Evolutionary conservation across 2,113 vertebrate genomes (phyloP).

Genomic region (Prunella fulvescens): DNA sequence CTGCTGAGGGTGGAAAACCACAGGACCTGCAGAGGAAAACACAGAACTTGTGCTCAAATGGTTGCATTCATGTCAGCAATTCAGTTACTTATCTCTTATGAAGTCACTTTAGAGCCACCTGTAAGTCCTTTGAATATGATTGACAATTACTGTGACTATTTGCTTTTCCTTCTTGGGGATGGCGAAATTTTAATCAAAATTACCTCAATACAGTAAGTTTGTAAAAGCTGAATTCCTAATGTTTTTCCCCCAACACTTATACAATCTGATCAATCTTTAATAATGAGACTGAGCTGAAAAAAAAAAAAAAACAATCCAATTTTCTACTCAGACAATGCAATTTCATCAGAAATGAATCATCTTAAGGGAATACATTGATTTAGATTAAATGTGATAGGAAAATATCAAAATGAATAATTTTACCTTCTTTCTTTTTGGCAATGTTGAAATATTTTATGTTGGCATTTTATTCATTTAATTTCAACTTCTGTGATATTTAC

Average conservation of each 20-base stretch:
- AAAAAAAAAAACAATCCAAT: neutral
- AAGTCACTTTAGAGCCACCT: neutral
- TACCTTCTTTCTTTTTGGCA: neutral
- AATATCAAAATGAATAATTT: constrained; percentile 48
- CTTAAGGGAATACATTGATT: constrained; percentile 42
- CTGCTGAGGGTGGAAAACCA: neutral
- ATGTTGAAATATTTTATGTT: constrained; percentile 17
- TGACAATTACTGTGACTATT: constrained; percentile 7
- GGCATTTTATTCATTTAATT: constrained; percentile 46
- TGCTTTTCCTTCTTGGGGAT: neutral
- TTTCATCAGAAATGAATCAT: constrained; percentile 32
- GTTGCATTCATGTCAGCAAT: rapidly evolving
- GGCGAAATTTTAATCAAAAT: constrained; percentile 35
- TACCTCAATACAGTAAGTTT: neutral
- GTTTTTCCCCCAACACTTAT: neutral
- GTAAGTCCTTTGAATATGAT: neutral
- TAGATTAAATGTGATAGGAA: constrained; percentile 42
- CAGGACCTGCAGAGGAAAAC: neutral
- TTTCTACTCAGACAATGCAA: constrained; percentile 12
- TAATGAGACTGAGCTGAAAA: constrained; percentile 4
- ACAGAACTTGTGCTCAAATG: neutral
- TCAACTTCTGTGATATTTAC: constrained; percentile 47
- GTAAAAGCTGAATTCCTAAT: constrained; percentile 1
- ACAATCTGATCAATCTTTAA: constrained; percentile 39
- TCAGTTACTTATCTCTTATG: neutral